Conservation (phyloP, 2,113 vertebrate genomes). For the Periophthalmodon schlosseri region DNA sequence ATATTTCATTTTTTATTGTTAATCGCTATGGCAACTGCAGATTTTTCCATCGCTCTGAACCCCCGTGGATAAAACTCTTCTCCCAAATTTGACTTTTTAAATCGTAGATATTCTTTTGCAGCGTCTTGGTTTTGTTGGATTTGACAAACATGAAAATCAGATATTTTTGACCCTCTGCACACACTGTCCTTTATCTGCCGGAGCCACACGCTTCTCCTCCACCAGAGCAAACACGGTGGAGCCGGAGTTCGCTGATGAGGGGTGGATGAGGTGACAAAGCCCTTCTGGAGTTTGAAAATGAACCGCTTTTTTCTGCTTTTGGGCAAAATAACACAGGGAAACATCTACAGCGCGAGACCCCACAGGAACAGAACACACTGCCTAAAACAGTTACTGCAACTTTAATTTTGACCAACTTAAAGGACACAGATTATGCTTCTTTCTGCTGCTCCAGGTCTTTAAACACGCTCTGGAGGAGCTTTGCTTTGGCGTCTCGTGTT, state of each 20-base stretch:
- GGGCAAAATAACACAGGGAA: constrained; percentile 32
- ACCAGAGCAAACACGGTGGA: constrained; percentile 31
- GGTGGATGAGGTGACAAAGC: constrained; percentile 69
- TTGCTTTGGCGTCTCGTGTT: too few relatives aligned
- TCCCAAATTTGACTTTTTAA: constrained; percentile 21
- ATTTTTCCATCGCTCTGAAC: too few relatives aligned
- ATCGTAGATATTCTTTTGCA: neutral
- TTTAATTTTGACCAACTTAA: too few relatives aligned
- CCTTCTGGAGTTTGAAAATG: constrained; percentile 62
- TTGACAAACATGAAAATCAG: constrained; percentile 21
- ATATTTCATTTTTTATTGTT: too few relatives aligned
- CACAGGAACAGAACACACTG: neutral
- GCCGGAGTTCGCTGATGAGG: constrained; percentile 27
- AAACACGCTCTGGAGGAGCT: too few relatives aligned
- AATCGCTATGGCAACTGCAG: too few relatives aligned
- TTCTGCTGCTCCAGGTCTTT: too few relatives aligned
- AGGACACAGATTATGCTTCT: too few relatives aligned
- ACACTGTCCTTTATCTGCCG: neutral
- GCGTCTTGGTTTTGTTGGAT: constrained; percentile 18
- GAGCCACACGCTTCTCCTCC: constrained; percentile 24
- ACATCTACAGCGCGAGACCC: neutral
- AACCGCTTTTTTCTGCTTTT: constrained; percentile 31
- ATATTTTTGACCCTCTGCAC: neutral
- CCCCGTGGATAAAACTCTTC: too few relatives aligned
- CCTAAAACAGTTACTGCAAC: too few relatives aligned